These are phyloP conservation scores for Hystrix brachyura DNA, from an alignment of 2,113 vertebrate genomes.

Conservation along the genomic window DNA sequence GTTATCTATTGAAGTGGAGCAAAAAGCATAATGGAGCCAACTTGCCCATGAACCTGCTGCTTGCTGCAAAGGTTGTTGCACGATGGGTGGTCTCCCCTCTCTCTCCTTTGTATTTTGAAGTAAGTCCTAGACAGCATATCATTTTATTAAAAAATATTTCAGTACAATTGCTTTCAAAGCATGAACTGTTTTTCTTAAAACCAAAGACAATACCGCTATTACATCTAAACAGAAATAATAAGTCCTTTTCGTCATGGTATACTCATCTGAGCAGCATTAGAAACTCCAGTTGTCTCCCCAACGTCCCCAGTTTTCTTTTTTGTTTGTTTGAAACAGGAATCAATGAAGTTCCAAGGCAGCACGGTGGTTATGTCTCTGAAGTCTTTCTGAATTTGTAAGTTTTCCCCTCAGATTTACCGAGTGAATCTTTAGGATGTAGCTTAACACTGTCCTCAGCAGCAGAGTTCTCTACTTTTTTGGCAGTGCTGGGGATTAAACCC, in stretches of 20 bases:
- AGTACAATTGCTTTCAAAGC: neutral
- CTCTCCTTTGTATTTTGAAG: neutral
- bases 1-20: neutral
- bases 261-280: neutral
- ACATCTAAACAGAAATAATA: slow-evolving; percentile 36
- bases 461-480: neutral
- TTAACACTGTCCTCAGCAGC: neutral
- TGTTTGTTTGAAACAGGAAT: slow-evolving; percentile 14
- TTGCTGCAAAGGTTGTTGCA: neutral
- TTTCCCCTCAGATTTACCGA: neutral
- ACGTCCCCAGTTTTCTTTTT: neutral
- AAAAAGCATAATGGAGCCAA: neutral
- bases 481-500: neutral
- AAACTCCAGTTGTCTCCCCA: neutral
- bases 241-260: neutral
- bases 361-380: neutral
- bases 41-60: neutral
- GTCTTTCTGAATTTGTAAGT: neutral
- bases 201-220: neutral
- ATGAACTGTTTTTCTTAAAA: neutral
- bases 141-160: slow-evolving; percentile 44
- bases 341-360: neutral
- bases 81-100: neutral
- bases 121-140: neutral
- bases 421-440: neutral